Evolutionary conservation across 64 coral and sea anemone species (phyloP).

Genomic region (Pachyseris speciosa): DNA sequence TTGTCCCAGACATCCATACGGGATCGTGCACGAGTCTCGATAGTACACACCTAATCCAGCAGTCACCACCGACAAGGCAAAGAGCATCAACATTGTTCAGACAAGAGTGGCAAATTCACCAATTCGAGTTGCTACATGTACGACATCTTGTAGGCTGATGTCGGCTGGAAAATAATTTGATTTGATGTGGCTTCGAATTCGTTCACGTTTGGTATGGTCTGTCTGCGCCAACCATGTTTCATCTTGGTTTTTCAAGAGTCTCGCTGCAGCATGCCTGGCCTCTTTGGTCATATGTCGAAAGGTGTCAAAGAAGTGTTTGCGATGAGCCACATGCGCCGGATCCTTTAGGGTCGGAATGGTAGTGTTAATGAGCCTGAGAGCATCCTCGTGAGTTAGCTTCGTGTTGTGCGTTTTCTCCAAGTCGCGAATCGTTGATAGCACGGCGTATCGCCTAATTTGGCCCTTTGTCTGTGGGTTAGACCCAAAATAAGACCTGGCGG

Average conservation of each 20-base stretch:
- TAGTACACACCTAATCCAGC: not conserved
- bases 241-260: not conserved
- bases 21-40: not conserved
- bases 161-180: not conserved
- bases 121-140: not conserved
- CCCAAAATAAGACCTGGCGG: not conserved
- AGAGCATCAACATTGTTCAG: not conserved
- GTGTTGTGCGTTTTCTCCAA: not conserved
- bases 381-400: not conserved
- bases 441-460: not conserved
- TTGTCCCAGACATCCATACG: not conserved
- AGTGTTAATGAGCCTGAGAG: not conserved
- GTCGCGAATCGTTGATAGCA: not conserved
- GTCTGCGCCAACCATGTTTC: not conserved
- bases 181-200: not conserved
- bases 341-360: not conserved
- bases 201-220: not conserved
- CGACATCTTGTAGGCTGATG: not conserved
- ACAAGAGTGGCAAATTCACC: not conserved
- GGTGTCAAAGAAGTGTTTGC: not conserved
- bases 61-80: not conserved
- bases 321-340: not conserved
- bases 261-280: too few species aligned
- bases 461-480: not conserved
- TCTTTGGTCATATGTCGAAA: not conserved